Evolutionary conservation across 2,888 invertebrate genomes (phyloP), one percentile per base, ranked within the genome.

Genomic region (Hecatera dysodea): DNA sequence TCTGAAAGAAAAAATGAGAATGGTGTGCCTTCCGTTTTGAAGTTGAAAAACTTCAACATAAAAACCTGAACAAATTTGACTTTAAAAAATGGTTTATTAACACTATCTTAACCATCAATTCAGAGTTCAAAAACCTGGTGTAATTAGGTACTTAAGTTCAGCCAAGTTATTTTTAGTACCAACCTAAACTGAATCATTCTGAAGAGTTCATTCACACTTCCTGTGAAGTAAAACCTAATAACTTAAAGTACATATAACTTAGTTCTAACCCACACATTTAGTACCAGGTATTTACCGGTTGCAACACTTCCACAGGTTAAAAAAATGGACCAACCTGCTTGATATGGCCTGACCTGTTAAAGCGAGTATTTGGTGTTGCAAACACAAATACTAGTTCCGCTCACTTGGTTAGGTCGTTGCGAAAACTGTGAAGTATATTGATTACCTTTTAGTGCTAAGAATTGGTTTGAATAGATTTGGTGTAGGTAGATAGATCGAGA

Each of bases 301-400:
- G 24, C 61, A 1, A 61, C 61, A 77, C 39, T 24, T 24, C 29
- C 15, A n/a, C 24, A 7, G 48, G 55, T 8, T 53, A 73, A 73
- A 46, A 48, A 55, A 9, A 61, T 61, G 53, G 15, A 57, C 62
- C 27, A 50, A 29, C 53, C 48, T 52, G 36, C 53, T 50, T 22
- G 46, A 19, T 19, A 46, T 53, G 24, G 77, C 24, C n/a, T n/a
- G 52, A 62, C 71, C 72, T 61, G 12, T 71, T 78, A 36, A 76
- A 48, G 57, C 62, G 15, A 56, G 73, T 64, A 73, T 53, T 57
- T 39, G n/a, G 46, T 78, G 46, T 63, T 1, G 72, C 52, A 75
- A n/a, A 75, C 48, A 22, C 11, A n/a, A 57, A 71, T 77, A 77
- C 78, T 36, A 55, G 53, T 75, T 75, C 72, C 75, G 78, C 53